Percentiles rank a stretch among this genome's conserved stretches.
Evolutionary conservation across 2,113 vertebrate genomes (phyloP).

Genomic region (Lophius piscatorius): DNA sequence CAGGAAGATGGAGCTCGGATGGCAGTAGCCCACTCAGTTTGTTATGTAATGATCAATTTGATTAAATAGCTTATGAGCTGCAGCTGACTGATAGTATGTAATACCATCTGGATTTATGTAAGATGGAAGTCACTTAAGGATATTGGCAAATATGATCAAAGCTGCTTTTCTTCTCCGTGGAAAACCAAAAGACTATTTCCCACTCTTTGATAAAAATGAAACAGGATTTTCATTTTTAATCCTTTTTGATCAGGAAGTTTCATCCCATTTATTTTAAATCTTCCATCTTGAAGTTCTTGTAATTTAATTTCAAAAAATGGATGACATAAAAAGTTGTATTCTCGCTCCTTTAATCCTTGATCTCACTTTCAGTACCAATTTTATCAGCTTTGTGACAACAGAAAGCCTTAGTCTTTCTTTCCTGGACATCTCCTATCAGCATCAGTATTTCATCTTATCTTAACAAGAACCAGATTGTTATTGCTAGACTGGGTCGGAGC

Average conservation of each 20-base stretch:
- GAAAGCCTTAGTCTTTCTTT: too few species aligned
- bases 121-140: slow-evolving; percentile 43
- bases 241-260: not conserved
- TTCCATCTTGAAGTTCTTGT: slow-evolving; percentile 1
- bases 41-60: slow-evolving; percentile 75
- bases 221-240: too few species aligned
- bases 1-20: slow-evolving; percentile 66
- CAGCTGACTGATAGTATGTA: slow-evolving; percentile 50
- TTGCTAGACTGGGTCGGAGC: too few species aligned
- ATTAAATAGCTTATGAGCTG: slow-evolving; percentile 68
- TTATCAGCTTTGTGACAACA: too few species aligned
- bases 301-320: too few species aligned
- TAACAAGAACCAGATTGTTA: too few species aligned
- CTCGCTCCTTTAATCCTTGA: too few species aligned
- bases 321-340: too few species aligned
- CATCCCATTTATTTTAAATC: slow-evolving; percentile 5
- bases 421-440: too few species aligned
- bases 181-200: slow-evolving; percentile 24
- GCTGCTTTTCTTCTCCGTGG: not conserved
- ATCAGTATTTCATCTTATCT: too few species aligned
- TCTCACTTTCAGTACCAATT: too few species aligned
- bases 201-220: slow-evolving; percentile 18
- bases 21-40: slow-evolving; percentile 67
- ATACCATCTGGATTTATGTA: slow-evolving; percentile 57
- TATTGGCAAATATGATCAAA: slow-evolving; percentile 28